Conservation (phyloP, 2,113 vertebrate species). For the Alexandromys fortis region DNA sequence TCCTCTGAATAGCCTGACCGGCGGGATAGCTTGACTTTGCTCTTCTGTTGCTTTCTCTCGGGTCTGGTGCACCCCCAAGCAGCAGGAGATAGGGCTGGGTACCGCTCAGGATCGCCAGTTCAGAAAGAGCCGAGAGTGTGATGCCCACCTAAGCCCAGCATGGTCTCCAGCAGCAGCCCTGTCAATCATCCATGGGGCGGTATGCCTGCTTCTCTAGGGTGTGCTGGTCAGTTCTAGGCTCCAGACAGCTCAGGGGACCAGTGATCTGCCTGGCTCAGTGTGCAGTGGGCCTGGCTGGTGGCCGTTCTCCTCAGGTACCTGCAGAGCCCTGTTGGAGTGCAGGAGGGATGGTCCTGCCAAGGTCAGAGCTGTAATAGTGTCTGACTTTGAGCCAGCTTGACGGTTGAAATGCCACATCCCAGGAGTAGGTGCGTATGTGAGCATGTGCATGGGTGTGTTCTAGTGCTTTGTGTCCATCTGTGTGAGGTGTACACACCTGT, state of each 20-base stretch:
- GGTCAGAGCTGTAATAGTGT: neutral
- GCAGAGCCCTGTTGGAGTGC: neutral
- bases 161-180: neutral
- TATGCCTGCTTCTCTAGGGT: neutral
- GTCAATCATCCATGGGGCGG: neutral
- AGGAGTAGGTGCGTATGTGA: neutral
- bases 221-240: neutral
- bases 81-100: neutral
- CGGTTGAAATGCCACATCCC: neutral
- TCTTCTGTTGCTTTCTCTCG: neutral
- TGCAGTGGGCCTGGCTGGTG: neutral
- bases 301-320: neutral
- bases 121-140: neutral
- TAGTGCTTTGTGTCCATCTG: neutral
- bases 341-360: accelerated
- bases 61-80: neutral
- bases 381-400: neutral
- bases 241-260: neutral
- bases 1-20: neutral
- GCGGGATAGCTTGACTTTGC: neutral
- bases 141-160: neutral
- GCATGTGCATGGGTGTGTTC: no score
- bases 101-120: neutral
- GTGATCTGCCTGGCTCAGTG: neutral
- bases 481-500: neutral